Evolutionary conservation across 2,113 vertebrate species (phyloP).

Genomic region (Pollachius pollachius): DNA sequence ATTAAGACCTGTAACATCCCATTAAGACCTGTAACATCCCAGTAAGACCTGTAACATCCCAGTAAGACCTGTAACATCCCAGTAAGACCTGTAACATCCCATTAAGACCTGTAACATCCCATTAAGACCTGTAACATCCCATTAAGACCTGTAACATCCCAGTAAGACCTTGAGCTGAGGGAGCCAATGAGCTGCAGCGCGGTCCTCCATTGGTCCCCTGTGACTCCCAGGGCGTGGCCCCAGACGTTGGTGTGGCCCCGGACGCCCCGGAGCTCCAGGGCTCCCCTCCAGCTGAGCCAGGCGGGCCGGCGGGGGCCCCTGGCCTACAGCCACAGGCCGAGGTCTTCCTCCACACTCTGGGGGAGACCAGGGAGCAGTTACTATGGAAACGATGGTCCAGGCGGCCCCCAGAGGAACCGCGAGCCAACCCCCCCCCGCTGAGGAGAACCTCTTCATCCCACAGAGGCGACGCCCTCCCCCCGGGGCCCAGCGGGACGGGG

Average conservation of each 20-base stretch:
- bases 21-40: too few relatives aligned
- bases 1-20: too few relatives aligned
- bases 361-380: constrained; percentile 42
- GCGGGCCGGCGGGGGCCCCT: constrained; percentile 5
- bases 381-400: constrained; percentile 50
- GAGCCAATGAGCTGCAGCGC: too few relatives aligned
- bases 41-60: too few relatives aligned
- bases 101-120: too few relatives aligned
- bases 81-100: too few relatives aligned
- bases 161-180: too few relatives aligned
- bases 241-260: too few relatives aligned
- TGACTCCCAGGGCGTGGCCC: constrained; percentile 26
- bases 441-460: not conserved
- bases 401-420: constrained; percentile 16
- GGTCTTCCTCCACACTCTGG: constrained; percentile 21
- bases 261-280: constrained; percentile 1
- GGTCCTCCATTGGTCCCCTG: not conserved
- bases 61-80: too few relatives aligned
- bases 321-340: constrained; percentile 13
- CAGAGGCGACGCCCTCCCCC: not conserved
- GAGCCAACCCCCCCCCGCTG: not conserved
- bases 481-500: not conserved
- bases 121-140: too few relatives aligned
- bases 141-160: too few relatives aligned
- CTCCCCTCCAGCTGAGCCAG: constrained; percentile 32